A percentile compares a stretch with the other conserved stretches of the same genome.
These are phyloP conservation scores for Ectropis grisescens DNA, from an alignment of 1,140 invertebrate species.

Conservation along the genomic window DNA sequence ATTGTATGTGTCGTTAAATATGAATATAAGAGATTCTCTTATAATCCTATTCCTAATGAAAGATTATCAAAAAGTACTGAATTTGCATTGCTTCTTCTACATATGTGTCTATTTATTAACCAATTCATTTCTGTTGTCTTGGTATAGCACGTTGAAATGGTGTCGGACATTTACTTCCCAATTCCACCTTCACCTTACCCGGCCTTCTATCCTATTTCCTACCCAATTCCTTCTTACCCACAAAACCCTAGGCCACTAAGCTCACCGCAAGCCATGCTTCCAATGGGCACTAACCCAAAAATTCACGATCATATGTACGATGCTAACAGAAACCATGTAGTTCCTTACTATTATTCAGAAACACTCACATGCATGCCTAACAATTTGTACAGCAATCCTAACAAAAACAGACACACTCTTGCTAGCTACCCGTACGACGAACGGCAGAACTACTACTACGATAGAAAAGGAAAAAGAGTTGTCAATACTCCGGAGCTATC, in stretches of 20 bases:
- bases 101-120: no score
- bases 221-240: conserved; percentile 49
- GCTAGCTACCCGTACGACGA: conserved; percentile 42
- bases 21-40: no score
- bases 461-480: conserved; percentile 22
- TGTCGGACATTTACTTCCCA: conserved; percentile 79
- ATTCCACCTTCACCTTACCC: conserved; percentile 51
- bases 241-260: conserved; percentile 31
- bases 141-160: conserved; percentile 79
- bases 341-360: conserved; percentile 62
- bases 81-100: no score
- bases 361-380: conserved; percentile 54
- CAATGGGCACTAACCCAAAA: conserved; percentile 30
- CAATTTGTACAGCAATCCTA: conserved; percentile 44
- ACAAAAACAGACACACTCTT: conserved; percentile 38
- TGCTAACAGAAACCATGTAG: conserved; percentile 61
- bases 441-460: conserved; percentile 30
- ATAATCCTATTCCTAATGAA: no score
- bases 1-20: no score
- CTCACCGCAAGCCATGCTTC: conserved; percentile 33
- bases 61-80: no score
- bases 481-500: conserved; percentile 27
- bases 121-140: conserved; percentile 63
- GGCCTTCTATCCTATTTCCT: conserved; percentile 56
- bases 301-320: conserved; percentile 51